A percentile compares a stretch with the other conserved stretches of the same genome.
phyloP scores from a whole-genome alignment of 2,797 vertebrate species.

The Pipistrellus pygmaeus region DNA sequence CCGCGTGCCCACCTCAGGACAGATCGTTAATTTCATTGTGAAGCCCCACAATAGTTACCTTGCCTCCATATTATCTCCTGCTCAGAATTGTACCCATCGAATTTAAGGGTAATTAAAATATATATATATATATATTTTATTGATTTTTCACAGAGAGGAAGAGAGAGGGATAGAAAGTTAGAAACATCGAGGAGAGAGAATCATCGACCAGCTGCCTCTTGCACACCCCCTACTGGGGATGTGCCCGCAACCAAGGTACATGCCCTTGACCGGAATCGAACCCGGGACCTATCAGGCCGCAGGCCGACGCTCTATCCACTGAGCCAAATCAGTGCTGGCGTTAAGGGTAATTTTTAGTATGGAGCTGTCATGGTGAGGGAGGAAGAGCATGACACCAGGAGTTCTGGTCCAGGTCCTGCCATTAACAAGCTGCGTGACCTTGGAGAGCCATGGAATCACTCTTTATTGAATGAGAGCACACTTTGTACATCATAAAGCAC shows the following conservation, averaged over 20 bases:
- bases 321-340: too few species aligned
- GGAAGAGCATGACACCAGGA: neutral
- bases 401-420: neutral
- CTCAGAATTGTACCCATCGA: neutral
- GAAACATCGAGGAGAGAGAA: too few species aligned
- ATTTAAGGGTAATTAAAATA: neutral
- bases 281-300: too few species aligned
- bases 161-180: too few species aligned
- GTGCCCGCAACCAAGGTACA: too few species aligned
- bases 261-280: too few species aligned
- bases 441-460: neutral
- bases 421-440: neutral
- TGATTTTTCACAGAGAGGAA: too few species aligned
- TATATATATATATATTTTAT: too few species aligned
- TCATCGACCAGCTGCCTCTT: too few species aligned
- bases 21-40: neutral
- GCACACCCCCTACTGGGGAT: too few species aligned
- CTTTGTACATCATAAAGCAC: neutral
- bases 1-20: neutral
- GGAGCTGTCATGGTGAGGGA: neutral
- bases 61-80: neutral
- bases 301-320: too few species aligned
- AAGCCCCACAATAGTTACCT: neutral
- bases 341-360: neutral
- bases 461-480: conserved; percentile 4